Evolutionary conservation across 2,797 vertebrate genomes (phyloP).

Genomic region (Anguilla obscura): DNA sequence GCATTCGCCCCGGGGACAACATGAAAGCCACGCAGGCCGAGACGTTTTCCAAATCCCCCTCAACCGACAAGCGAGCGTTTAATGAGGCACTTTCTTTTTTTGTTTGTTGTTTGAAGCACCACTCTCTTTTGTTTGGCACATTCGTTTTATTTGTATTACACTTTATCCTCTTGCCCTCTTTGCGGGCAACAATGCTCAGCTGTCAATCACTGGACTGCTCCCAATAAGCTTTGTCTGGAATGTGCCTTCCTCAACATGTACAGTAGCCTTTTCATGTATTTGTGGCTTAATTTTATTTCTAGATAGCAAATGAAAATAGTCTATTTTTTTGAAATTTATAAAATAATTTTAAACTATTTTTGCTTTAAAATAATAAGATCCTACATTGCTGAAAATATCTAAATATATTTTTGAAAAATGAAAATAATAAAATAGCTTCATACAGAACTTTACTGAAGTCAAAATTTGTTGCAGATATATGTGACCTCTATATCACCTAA

Average conservation of each 20-base stretch:
- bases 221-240: neutral
- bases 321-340: neutral
- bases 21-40: conserved; percentile 14
- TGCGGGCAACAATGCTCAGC: neutral
- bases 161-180: neutral
- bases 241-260: neutral
- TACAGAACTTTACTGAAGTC: neutral
- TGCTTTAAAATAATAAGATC: neutral
- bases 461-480: neutral
- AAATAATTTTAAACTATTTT: neutral
- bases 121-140: neutral
- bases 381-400: neutral
- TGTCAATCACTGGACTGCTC: neutral
- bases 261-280: neutral
- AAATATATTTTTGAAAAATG: neutral
- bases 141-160: conserved; percentile 9
- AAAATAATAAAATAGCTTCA: neutral
- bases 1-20: conserved; percentile 27
- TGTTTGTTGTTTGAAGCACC: neutral
- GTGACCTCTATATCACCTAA: neutral
- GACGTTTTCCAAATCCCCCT: neutral
- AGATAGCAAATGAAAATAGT: neutral
- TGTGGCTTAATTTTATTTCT: neutral
- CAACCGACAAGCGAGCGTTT: conserved; percentile 5
- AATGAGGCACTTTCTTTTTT: neutral